Base-by-base conservation (phyloP, 1,140 invertebrate species). In the Drosophila triauraria region DNA sequence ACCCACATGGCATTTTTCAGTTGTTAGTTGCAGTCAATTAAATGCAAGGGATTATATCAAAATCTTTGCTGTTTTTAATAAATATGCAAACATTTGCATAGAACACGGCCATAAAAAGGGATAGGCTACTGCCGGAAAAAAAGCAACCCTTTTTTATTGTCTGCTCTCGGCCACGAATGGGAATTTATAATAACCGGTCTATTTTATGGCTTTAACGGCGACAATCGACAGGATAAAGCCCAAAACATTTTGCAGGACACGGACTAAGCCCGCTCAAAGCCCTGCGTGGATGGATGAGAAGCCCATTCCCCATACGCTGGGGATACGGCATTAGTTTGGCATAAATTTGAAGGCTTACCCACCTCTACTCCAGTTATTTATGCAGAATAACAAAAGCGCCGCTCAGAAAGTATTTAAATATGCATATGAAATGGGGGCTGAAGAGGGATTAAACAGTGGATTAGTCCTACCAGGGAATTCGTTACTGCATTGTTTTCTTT, bases 11-110 rank as follows among this genome's bases (percentile, higher is more conserved):
- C 44, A 57, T 75, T 78, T 83, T 67, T 54, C 35, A 50, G 63
- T 54, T 76, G 76, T 69, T 85, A 85, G 82, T 80, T 77, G 63
- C 83, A 87, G 84, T 87, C 84, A 87, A 87, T 87, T 87, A 87
- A 87, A 88, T 84, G 72, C 84, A 77, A 48, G 43, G 84, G 84
- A 87, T 87, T 87, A 88, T 78, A 77, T 63, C 68, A 78, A 83
- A 87, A 75, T 88, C 77, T 71, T 83, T 88, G 72, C 64, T 70
- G 70, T 88, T 88, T 88, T 87, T 87, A 71, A 83, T 87, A 83
- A 83, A 83, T 88, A 80, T 53, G 53, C 80, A 80, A 87, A 82
- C 67, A 83, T 86, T 86, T 86, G 67, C 79, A 79, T 72, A 79
- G 79, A 75, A 76, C 75, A 68, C 43, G 48, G 43, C 25, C 61